These are phyloP conservation scores for Lamellibrachia columna DNA, from an alignment of 2,888 invertebrate species.

Conservation along the genomic window DNA sequence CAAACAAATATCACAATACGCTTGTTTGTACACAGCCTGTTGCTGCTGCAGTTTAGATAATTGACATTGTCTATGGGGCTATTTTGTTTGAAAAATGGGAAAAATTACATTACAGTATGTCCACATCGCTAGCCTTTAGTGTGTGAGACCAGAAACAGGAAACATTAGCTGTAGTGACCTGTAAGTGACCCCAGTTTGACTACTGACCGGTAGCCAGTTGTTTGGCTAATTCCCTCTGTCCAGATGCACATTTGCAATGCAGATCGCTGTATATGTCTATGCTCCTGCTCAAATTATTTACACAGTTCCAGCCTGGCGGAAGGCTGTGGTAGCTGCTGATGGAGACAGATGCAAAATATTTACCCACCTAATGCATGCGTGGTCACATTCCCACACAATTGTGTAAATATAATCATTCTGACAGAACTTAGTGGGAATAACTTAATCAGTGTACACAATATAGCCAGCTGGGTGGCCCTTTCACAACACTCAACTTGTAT, in stretches of 20 bases:
- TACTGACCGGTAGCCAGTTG: background rate
- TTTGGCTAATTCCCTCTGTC: background rate
- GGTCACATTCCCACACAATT: background rate
- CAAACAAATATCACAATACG: too few relatives aligned
- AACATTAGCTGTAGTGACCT: background rate
- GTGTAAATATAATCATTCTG: background rate
- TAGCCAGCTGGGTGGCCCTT: background rate
- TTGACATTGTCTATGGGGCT: background rate
- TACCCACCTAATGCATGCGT: background rate
- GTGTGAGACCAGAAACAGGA: background rate
- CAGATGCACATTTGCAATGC: slow-evolving; percentile 9
- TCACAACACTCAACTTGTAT: background rate
- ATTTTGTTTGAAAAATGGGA: background rate
- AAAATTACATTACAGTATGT: background rate
- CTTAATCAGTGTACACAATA: background rate
- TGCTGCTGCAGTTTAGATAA: background rate
- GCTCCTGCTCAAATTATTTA: background rate
- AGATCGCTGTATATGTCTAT: background rate
- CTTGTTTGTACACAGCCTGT: background rate
- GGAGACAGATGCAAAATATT: background rate
- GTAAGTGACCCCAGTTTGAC: background rate
- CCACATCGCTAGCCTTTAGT: background rate
- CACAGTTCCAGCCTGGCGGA: background rate
- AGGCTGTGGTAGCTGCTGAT: background rate
- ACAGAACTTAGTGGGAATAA: background rate